Base-by-base conservation (phyloP, 2,113 vertebrate genomes). In the Ivindomyrus marchei region DNA sequence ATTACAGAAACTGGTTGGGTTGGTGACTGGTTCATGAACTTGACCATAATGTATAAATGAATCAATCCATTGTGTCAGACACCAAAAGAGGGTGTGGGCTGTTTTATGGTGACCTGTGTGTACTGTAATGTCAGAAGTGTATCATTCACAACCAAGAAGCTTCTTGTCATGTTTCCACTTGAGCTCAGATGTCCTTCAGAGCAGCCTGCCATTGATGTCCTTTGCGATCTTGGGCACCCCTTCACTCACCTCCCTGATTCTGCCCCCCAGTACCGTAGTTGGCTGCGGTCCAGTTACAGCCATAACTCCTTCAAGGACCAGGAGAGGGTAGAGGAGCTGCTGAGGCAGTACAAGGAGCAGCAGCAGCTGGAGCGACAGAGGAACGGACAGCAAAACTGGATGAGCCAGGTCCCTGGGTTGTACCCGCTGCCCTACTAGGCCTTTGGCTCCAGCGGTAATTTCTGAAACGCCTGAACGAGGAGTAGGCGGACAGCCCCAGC, bases 271-370 rank as follows among this genome's bases (percentile, higher is more conserved):
- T 97, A 97, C 90, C 96, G 96, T 0, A 56, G 92, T 2, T 98
- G 97, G 97, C 93, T 98, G 89, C 90, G 1, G 53, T 87, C 91
- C 8, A 95, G 92, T 89, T 97, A 96, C 0, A 94, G 93, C 46
- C 94, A 93, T 90, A 96, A 95, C 89, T 96, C 96, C 0, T 97
- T 97, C 70, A 94, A 94, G 62, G 97, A 98, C 91, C 95, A 96
- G 93, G 96, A 97, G 90, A 95, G 96, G 93, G 95, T 98, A 89
- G 92, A 91, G 9, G 88, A 88, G 1, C 93, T 98, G 92, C 93
- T 98, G 89, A 93, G 89, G 53, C 93, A 88, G 92, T 95, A 95
- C 91, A 92, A 93, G 2, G 95, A 97, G 91, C 93, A 94, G 90
- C 94, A 93, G 90, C 93, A 94, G 87, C 19, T 58, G 77, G 89